Conservation (phyloP, 2,888 invertebrate genomes). For the Cerceris ruficornis region DNA sequence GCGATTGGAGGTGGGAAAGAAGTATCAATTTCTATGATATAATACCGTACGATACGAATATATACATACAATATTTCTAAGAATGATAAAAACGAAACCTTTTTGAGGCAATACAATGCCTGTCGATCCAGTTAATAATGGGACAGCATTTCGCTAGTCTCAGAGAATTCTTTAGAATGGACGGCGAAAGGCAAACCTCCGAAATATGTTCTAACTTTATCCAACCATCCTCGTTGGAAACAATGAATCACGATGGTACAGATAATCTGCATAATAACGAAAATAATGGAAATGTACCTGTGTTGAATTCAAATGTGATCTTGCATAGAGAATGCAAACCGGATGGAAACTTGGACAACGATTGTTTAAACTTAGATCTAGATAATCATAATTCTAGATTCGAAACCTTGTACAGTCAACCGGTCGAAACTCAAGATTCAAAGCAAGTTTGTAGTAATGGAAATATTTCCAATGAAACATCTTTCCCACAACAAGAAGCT, state of each 20-base stretch:
- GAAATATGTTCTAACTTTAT: constrained; percentile 70
- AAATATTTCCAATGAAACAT: constrained; percentile 70
- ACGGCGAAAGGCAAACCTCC: constrained; percentile 70
- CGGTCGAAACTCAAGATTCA: constrained; percentile 74
- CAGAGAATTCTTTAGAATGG: constrained; percentile 79
- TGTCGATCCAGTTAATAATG: constrained; percentile 76
- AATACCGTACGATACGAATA: constrained; percentile 4
- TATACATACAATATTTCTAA: constrained; percentile 23
- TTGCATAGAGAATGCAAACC: constrained; percentile 71
- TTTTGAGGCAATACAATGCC: constrained; percentile 74
- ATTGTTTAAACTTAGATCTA: constrained; percentile 73
- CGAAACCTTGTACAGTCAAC: constrained; percentile 79
- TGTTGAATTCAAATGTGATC: constrained; percentile 67
- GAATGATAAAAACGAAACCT: constrained; percentile 35
- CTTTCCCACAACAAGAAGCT: constrained; percentile 69
- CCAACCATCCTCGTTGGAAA: constrained; percentile 64
- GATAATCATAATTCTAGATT: constrained; percentile 80
- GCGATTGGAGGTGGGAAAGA: not conserved
- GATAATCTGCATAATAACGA: constrained; percentile 68
- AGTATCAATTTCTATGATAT: not conserved
- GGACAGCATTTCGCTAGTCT: constrained; percentile 82
- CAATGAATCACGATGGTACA: constrained; percentile 68
- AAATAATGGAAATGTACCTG: constrained; percentile 75
- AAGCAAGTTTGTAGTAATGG: constrained; percentile 77
- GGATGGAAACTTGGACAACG: constrained; percentile 75